Evolutionary conservation across 2,113 vertebrate species (phyloP), one percentile per base, ranked within the genome.

Genomic region (Pelvicachromis taeniatus): DNA sequence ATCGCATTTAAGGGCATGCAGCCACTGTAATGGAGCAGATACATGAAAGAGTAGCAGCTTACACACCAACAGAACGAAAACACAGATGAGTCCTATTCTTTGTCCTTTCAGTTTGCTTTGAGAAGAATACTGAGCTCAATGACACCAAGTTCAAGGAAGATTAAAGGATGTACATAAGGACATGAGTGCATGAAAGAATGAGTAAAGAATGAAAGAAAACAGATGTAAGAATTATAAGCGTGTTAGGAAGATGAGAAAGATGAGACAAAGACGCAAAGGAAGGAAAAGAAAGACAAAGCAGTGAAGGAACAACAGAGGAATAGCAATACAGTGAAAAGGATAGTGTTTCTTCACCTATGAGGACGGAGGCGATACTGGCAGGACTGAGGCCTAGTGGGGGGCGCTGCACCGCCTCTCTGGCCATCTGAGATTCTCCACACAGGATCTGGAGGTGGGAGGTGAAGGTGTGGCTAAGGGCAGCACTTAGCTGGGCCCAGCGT

Each of bases 401-500:
- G 21, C 81, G 83, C n/a, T 83, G 90, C 17, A n/a, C 59, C 77
- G 90, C 91, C 78, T 92, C 90, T 31, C 61, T 59, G 29, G 8
- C 42, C 2, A 35, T 40, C 31, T 54, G 81, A 9, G 83, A 5
- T 1, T 87, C 89, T 29, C 88, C 87, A 26, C 93, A 94, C n/a
- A 95, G 38, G 11, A 85, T 79, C 55, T 86, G 87, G 42, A 95
- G 90, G 90, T 93, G 91, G 65, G 89, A 80, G 83, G 82, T 73
- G 87, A 95, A 86, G 77, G 85, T 23, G 40, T 54, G 87, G 50
- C 84, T 48, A 82, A 95, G 88, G 77, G 77, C 33, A 12, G 81
- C 68, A 48, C 56, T 79, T 73, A 95, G 89, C 86, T 93, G 85
- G 13, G 89, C n/a, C 95, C 95, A 95, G 12, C 45, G 2, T 26